A percentile compares a stretch with the other conserved stretches of the same genome.
Evolutionary conservation across 2,888 invertebrate genomes (phyloP).

Genomic region (Scaptomyza flava): DNA sequence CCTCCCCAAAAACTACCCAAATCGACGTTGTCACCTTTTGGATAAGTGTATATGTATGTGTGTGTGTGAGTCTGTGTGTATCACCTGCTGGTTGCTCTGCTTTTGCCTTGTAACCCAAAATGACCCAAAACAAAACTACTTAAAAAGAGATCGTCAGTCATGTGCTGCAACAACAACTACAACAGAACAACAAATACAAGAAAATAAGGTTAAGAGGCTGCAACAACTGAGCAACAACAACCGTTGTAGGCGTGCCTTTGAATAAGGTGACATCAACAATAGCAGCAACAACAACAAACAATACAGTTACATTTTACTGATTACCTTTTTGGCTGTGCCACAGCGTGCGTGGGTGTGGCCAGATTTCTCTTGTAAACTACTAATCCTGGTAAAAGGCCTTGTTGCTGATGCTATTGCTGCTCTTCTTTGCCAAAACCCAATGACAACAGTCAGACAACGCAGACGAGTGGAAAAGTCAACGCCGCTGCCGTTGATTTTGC

Average conservation of each 20-base stretch:
- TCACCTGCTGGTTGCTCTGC: slow-evolving; percentile 20
- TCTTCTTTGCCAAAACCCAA: slow-evolving; percentile 11
- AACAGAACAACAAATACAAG: slow-evolving; percentile 9
- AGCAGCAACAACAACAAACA: slow-evolving; percentile 59
- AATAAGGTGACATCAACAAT: slow-evolving; percentile 59
- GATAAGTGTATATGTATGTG: slow-evolving; percentile 2
- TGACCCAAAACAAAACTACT: slow-evolving; percentile 74
- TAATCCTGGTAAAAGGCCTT: slow-evolving; percentile 81
- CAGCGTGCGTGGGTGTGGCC: slow-evolving; percentile 58
- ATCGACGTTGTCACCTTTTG: slow-evolving; percentile 71
- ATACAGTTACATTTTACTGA: slow-evolving; percentile 80
- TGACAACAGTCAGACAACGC: slow-evolving; percentile 61
- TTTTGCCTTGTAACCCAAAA: slow-evolving; percentile 53
- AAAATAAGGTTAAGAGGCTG: slow-evolving; percentile 15
- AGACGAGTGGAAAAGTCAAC: slow-evolving; percentile 77
- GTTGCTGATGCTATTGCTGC: slow-evolving; percentile 40
- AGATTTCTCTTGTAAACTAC: slow-evolving; percentile 80
- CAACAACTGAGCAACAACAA: slow-evolving; percentile 26
- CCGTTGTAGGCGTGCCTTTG: slow-evolving; percentile 51
- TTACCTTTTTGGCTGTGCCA: slow-evolving; percentile 76
- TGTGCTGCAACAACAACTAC: slow-evolving; percentile 30
- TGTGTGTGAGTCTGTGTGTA: slow-evolving; percentile 9
- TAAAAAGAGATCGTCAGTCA: slow-evolving; percentile 75
- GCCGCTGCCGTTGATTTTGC: slow-evolving; percentile 48
- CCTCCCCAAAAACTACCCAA: slow-evolving; percentile 39